Conservation (phyloP, 2,113 vertebrate species). For the Podarcis muralis region DNA sequence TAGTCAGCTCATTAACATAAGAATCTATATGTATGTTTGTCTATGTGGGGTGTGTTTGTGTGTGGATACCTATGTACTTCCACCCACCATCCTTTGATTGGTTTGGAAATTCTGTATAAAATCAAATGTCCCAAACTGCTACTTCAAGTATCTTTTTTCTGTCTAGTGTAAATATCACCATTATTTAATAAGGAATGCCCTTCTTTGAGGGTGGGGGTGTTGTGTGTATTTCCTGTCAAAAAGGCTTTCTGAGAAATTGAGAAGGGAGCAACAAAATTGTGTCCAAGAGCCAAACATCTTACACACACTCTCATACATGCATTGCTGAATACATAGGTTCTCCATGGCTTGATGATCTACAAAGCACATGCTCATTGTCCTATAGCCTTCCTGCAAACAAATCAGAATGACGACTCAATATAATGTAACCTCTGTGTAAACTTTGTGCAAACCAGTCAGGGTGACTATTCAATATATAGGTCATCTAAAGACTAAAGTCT, state of each 20-base stretch:
- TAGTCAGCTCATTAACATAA: constrained; percentile 66
- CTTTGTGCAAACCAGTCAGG: too few relatives aligned
- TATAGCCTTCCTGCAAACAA: too few relatives aligned
- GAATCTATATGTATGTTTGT: constrained; percentile 37
- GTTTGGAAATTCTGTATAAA: constrained; percentile 44
- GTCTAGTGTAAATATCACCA: constrained; percentile 1
- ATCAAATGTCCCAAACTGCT: constrained; percentile 25
- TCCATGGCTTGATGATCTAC: neutral
- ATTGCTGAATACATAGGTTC: neutral
- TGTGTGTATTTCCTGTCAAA: constrained; percentile 15
- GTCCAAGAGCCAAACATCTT: neutral
- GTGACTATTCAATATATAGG: too few relatives aligned
- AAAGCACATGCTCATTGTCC: too few relatives aligned
- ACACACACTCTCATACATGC: neutral
- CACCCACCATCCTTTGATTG: constrained; percentile 39
- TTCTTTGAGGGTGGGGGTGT: constrained; percentile 4
- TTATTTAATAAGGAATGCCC: constrained; percentile 35
- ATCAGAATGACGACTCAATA: too few relatives aligned
- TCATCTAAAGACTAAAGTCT: too few relatives aligned
- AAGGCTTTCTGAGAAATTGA: constrained; percentile 4
- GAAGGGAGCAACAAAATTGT: neutral
- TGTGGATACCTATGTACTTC: too few relatives aligned
- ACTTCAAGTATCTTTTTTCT: neutral
- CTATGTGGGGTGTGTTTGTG: neutral
- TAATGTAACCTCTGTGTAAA: too few relatives aligned